phyloP scores from a whole-genome alignment of 1,140 invertebrate species.

The Chrysoperla carnea region DNA sequence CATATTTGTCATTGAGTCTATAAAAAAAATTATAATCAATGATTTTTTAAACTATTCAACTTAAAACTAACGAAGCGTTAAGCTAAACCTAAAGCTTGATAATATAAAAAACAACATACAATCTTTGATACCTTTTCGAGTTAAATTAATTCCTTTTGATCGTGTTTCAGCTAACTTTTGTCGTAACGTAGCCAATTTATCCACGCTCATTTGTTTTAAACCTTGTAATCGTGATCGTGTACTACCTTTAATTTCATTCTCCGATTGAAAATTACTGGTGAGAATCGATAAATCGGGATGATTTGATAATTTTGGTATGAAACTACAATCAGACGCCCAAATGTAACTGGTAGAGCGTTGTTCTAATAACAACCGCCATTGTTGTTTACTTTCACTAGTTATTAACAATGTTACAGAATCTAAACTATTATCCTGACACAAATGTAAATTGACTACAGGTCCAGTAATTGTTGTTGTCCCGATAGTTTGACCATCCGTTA shows the following conservation, averaged over 20 bases:
- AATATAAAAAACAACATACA: no score
- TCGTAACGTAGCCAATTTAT: slow-evolving; percentile 42
- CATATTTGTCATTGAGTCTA: no score
- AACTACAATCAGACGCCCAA: slow-evolving; percentile 29
- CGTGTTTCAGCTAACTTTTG: slow-evolving; percentile 43
- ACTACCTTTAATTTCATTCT: slow-evolving; percentile 24
- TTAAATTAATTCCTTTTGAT: slow-evolving; percentile 7
- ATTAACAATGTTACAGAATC: slow-evolving; percentile 48
- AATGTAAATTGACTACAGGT: slow-evolving; percentile 33
- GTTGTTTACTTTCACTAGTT: slow-evolving; percentile 38
- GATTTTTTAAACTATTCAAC: no score
- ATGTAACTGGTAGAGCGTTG: slow-evolving; percentile 35
- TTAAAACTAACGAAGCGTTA: no score
- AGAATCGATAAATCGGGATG: slow-evolving; percentile 6
- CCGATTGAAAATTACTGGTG: slow-evolving; percentile 11
- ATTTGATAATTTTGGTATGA: no score
- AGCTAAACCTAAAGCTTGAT: no score
- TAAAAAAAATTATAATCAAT: no score
- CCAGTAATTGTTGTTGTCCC: slow-evolving; percentile 41
- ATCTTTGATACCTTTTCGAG: not conserved
- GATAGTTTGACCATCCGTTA: slow-evolving; percentile 44
- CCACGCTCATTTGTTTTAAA: slow-evolving; percentile 43
- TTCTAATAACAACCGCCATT: slow-evolving; percentile 45
- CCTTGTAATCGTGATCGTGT: slow-evolving; percentile 35
- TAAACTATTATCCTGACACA: slow-evolving; percentile 49